Evolutionary conservation across 2,113 vertebrate species (phyloP), one percentile per base, ranked within the genome.

Genomic region (Aplodontia rufa): DNA sequence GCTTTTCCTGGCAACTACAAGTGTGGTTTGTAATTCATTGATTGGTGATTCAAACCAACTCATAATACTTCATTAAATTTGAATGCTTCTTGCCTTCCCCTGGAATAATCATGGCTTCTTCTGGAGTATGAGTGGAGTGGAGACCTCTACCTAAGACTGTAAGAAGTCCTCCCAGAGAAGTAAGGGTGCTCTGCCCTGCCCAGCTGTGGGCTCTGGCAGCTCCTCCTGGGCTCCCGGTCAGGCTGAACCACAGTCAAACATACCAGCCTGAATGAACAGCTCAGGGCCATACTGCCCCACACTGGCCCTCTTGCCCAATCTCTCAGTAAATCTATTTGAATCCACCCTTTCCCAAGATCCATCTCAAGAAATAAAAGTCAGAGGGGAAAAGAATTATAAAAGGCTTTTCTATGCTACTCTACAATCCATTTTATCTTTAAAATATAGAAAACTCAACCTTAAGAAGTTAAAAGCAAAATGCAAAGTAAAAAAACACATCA

Each of bases 401-500:
- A 76, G 78, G 72, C 14, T 60, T 91, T 78, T 79, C 30, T 32
- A 92, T 53, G 69, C 78, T 69, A 58, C 49, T 81, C 68, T 72
- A 91, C 82, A 40, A 69, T 64, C 47, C 58, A 72, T 82, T 87
- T 95, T 92, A 94, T 68, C 74, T 40, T 93, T 93, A 93, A 87
- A 96, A 95, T 81, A 71, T 10, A 94, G 90, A 78, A 91, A 93
- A 28, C 47, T 76, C 79, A 76, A 92, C 47, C 26, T 26, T 80
- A 92, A 95, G 81, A 93, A 95, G 45, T 93, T 79, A 91, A 86
- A 86, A 83, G 87, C 87, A 93, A 92, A 95, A 94, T 78, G 72
- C 81, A 91, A 74, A 89, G 87, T 92, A 95, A 75, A 42, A 35
- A 84, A 68, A 90, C 85, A 93, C 2, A 90, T 58, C 72, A 78